phyloP scores from a whole-genome alignment of 2,113 vertebrate genomes.

The Heteronetta atricapilla region DNA sequence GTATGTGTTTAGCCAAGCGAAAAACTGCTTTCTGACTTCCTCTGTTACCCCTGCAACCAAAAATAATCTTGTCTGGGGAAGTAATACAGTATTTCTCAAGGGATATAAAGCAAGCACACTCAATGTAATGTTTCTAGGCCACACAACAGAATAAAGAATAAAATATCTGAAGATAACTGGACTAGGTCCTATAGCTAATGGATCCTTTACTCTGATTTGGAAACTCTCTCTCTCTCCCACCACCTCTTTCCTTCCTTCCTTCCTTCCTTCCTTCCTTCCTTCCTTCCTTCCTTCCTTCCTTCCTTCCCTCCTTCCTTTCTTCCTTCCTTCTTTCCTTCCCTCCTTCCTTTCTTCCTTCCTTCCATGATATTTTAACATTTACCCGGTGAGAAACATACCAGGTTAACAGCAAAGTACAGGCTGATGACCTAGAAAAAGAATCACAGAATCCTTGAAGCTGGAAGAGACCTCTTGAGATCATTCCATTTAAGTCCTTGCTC shows the following conservation, averaged over 20 bases:
- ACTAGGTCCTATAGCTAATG: neutral
- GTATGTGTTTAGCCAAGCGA: neutral
- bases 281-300: neutral
- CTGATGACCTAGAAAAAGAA: neutral
- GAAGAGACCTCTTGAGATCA: neutral
- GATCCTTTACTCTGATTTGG: neutral
- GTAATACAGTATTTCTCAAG: neutral
- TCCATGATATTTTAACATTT: neutral
- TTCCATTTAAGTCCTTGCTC: neutral
- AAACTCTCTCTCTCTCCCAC: neutral
- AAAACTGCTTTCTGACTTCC: neutral
- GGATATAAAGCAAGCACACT: neutral
- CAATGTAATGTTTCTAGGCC: neutral
- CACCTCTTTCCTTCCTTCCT: too few species aligned
- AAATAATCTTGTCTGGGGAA: neutral
- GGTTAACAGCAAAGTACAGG: neutral
- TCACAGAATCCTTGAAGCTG: neutral
- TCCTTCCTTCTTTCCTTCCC: neutral
- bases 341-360: neutral
- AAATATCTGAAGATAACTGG: neutral
- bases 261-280: too few species aligned
- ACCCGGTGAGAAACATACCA: neutral
- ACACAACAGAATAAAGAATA: neutral
- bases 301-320: too few species aligned
- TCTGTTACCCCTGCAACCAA: neutral